Percentiles rank a stretch among this genome's conserved stretches.
phyloP scores from a whole-genome alignment of 1,140 invertebrate species.

The Zaprionus africanus region DNA sequence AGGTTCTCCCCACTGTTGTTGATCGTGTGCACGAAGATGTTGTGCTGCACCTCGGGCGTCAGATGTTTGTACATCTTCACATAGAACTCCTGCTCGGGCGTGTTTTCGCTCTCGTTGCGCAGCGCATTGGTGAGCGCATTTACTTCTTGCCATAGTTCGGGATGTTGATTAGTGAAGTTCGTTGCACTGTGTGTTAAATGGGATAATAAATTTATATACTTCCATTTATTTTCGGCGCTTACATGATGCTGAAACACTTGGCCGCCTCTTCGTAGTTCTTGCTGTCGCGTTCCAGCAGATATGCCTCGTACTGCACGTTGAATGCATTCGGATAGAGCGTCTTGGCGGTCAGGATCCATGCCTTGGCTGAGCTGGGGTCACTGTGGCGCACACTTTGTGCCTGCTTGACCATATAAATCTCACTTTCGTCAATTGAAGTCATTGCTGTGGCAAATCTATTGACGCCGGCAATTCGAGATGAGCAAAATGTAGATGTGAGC shows the following conservation, averaged over 20 bases:
- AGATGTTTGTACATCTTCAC: constrained; percentile 89
- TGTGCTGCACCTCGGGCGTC: constrained; percentile 90
- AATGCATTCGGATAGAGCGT: constrained; percentile 94
- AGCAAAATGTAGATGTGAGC: neutral
- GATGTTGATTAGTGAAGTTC: constrained; percentile 85
- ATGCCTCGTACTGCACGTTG: constrained; percentile 93
- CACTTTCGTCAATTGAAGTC: constrained; percentile 57
- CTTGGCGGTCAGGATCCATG: constrained; percentile 96
- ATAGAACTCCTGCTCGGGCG: constrained; percentile 85
- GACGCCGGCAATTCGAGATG: constrained; percentile 37
- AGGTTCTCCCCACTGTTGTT: constrained; percentile 94
- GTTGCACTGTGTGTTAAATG: constrained; percentile 68
- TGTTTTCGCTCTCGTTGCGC: constrained; percentile 85
- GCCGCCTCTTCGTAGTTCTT: constrained; percentile 92
- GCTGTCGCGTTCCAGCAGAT: constrained; percentile 91
- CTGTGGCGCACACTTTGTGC: constrained; percentile 71
- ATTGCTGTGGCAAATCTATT: constrained; percentile 9
- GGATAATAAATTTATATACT: neutral
- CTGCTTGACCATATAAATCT: constrained; percentile 64
- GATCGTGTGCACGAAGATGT: constrained; percentile 91
- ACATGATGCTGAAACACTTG: constrained; percentile 90
- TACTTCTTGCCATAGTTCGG: constrained; percentile 91
- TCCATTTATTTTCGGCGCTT: constrained; percentile 35
- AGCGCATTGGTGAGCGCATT: constrained; percentile 91
- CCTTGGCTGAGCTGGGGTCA: constrained; percentile 92